Percentiles rank a stretch among this genome's conserved stretches.
These are phyloP conservation scores for Serrognathus titanus DNA, from an alignment of 2,888 invertebrate genomes.

Conservation along the genomic window DNA sequence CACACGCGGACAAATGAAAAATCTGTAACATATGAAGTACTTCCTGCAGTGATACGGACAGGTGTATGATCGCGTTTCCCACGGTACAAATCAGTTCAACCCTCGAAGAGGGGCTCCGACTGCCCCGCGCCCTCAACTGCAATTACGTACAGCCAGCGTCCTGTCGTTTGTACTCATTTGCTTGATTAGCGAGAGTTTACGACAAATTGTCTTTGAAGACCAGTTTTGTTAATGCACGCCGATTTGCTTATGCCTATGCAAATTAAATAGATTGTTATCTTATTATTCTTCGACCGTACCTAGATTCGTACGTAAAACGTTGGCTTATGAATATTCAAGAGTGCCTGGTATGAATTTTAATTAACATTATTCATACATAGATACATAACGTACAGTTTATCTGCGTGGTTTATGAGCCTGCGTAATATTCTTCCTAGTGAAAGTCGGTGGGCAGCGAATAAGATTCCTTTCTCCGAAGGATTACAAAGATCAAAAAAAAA, in stretches of 20 bases:
- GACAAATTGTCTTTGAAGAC: slow-evolving; percentile 21
- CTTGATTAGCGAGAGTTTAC: slow-evolving; percentile 23
- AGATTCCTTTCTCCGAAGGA: too few species aligned
- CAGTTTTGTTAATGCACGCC: slow-evolving; percentile 6
- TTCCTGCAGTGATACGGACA: slow-evolving; percentile 29
- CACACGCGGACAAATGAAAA: slow-evolving; percentile 9
- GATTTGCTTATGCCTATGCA: slow-evolving; percentile 14
- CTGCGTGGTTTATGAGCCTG: too few species aligned
- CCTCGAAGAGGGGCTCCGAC: slow-evolving; percentile 28
- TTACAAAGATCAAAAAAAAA: too few species aligned
- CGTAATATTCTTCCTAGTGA: too few species aligned
- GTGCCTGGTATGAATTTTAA: too few species aligned
- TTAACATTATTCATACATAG: background rate
- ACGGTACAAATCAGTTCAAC: slow-evolving; percentile 42
- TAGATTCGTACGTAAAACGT: background rate
- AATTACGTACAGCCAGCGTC: too few species aligned
- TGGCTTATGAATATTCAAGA: background rate
- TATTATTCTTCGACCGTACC: background rate
- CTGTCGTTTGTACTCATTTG: slow-evolving; percentile 22
- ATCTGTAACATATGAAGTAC: slow-evolving; percentile 21
- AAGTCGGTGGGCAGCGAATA: too few species aligned
- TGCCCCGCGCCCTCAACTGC: slow-evolving; percentile 15
- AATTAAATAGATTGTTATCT: slow-evolving; percentile 10
- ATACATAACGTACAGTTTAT: too few species aligned
- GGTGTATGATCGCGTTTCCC: slow-evolving; percentile 37